Evolutionary conservation across 2,113 vertebrate species (phyloP).

Genomic region (Muntiacus reevesi): DNA sequence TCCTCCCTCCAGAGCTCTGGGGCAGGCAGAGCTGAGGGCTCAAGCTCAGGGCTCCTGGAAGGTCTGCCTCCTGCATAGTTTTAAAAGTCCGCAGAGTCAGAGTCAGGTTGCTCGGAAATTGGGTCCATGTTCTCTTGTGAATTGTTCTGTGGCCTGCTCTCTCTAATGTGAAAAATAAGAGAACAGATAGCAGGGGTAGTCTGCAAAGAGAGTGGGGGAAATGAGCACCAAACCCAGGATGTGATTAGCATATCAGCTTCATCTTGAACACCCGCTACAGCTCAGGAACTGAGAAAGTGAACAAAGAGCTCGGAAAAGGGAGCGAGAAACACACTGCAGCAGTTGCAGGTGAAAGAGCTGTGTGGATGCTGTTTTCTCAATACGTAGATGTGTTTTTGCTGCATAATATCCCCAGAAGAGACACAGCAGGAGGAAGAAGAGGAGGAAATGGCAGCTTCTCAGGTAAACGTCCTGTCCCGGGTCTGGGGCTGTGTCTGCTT

Average conservation of each 20-base stretch:
- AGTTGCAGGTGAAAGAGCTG: no score
- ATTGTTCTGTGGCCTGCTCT: neutral
- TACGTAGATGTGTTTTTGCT: no score
- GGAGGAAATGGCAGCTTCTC: no score
- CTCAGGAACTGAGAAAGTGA: neutral
- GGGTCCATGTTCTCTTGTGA: neutral
- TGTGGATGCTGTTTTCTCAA: no score
- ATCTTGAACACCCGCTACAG: neutral
- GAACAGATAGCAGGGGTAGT: neutral
- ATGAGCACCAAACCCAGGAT: neutral
- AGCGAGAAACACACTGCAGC: no score
- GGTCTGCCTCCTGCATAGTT: neutral
- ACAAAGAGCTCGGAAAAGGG: no score
- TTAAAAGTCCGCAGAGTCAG: neutral
- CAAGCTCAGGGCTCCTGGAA: neutral
- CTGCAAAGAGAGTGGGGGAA: neutral
- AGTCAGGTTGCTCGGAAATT: no score
- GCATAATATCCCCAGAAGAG: no score
- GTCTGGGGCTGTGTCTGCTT: neutral
- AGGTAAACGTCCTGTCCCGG: neutral
- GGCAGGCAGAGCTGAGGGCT: neutral
- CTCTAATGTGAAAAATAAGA: neutral
- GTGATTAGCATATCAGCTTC: neutral
- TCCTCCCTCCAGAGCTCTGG: neutral
- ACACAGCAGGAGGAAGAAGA: no score